A percentile compares a stretch with the other conserved stretches of the same genome.
These are phyloP conservation scores for Aleiodes alternator DNA, from an alignment of 2,888 invertebrate species.

Conservation along the genomic window DNA sequence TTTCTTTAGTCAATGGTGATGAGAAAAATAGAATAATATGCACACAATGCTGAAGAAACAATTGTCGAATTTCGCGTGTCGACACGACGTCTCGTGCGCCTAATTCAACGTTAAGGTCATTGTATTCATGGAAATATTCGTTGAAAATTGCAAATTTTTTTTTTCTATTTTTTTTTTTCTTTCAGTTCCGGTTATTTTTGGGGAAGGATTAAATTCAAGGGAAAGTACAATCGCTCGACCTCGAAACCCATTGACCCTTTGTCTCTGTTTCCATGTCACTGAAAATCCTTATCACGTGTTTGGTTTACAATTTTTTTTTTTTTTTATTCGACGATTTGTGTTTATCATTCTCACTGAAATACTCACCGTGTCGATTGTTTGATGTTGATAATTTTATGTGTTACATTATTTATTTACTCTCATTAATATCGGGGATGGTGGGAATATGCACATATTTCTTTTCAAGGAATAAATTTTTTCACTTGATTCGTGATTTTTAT, in stretches of 20 bases:
- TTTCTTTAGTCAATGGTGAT: no score
- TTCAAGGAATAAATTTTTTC: background rate
- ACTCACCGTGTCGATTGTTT: constrained; percentile 22
- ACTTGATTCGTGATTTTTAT: background rate
- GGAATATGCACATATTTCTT: no score
- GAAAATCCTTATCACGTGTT: constrained; percentile 23
- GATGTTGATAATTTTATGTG: constrained; percentile 20
- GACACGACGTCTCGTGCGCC: background rate
- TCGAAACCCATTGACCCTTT: background rate
- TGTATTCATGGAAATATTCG: background rate
- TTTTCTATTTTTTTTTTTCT: background rate
- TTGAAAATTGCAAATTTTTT: background rate
- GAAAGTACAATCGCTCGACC: constrained; percentile 23
- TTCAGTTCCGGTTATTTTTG: background rate
- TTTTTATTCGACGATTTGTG: background rate
- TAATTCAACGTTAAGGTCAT: constrained; percentile 7
- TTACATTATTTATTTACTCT: background rate
- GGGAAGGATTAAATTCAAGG: background rate
- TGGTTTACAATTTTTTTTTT: constrained; percentile 17
- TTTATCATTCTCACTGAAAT: background rate
- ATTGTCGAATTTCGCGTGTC: constrained; percentile 12
- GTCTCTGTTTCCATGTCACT: constrained; percentile 26
- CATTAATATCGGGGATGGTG: no score
- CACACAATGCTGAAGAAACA: background rate
- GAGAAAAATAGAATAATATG: background rate